A percentile compares a stretch with the other conserved stretches of the same genome.
phyloP scores from a whole-genome alignment of 2,888 invertebrate species.

The Gymnosoma rotundatum region DNA sequence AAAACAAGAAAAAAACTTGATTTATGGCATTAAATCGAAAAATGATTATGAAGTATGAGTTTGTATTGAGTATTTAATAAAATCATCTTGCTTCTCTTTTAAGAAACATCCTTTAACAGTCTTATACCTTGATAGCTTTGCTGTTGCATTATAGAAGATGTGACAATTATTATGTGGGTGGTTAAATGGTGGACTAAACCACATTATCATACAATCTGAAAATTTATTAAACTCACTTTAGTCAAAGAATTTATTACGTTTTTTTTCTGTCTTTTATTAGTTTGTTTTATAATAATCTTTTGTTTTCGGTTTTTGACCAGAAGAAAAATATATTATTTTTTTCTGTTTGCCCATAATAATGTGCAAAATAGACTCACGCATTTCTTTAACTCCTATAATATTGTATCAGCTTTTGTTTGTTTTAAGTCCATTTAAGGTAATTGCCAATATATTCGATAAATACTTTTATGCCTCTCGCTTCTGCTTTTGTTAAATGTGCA shows the following conservation, averaged over 20 bases:
- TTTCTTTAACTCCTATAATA: conserved; percentile 62
- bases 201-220: conserved; percentile 48
- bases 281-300: conserved; percentile 47
- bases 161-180: conserved; percentile 70
- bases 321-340: conserved; percentile 42
- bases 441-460: conserved; percentile 53
- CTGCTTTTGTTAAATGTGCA: conserved; percentile 36
- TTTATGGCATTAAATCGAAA: conserved; percentile 53
- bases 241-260: not conserved
- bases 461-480: not conserved
- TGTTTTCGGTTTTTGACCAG: conserved; percentile 46
- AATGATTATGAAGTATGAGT: not conserved
- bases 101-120: not conserved
- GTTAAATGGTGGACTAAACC: conserved; percentile 66
- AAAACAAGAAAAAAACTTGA: conserved; percentile 30
- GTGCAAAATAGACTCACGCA: conserved; percentile 71
- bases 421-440: conserved; percentile 67
- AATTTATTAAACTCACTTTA: conserved; percentile 66
- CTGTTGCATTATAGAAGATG: not conserved
- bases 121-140: not conserved
- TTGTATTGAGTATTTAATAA: conserved; percentile 6
- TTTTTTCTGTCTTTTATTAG: not conserved
- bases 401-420: conserved; percentile 59
- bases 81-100: conserved; percentile 29
- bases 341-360: conserved; percentile 58